phyloP scores from a whole-genome alignment of 2,888 invertebrate genomes.

The Apamea crenata region DNA sequence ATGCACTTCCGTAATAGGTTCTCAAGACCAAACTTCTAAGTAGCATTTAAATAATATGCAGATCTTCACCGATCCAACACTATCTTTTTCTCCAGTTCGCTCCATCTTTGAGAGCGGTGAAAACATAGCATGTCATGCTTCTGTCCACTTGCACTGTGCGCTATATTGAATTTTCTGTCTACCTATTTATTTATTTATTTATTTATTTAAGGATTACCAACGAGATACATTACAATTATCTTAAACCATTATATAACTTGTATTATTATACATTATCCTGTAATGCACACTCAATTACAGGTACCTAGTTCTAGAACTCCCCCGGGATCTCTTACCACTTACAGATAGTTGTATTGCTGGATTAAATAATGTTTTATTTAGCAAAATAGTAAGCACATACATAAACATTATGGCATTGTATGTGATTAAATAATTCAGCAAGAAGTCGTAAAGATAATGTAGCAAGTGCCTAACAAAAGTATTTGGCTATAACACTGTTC shows the following conservation, averaged over 20 bases:
- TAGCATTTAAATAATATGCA: not conserved
- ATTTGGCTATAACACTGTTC: not conserved
- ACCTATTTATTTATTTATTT: too few species aligned
- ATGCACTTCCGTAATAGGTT: constrained; percentile 28
- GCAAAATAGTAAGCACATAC: not conserved
- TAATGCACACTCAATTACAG: too few species aligned
- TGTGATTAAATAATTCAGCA: not conserved
- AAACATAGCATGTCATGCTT: not conserved
- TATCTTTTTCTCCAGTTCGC: not conserved
- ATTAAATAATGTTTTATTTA: not conserved
- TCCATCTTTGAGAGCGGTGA: not conserved
- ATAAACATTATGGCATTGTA: not conserved
- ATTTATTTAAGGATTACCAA: too few species aligned
- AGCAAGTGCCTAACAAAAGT: not conserved
- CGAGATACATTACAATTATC: too few species aligned
- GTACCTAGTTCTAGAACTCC: not conserved
- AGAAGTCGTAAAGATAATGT: not conserved
- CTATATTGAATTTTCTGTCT: not conserved
- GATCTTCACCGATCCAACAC: not conserved
- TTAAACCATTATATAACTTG: too few species aligned
- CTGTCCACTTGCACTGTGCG: not conserved
- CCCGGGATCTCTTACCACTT: not conserved
- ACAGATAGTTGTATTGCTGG: not conserved
- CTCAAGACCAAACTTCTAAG: not conserved
- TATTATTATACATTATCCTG: too few species aligned